Conservation (phyloP, 1,140 invertebrate genomes). For the Drosophila lini region DNA sequence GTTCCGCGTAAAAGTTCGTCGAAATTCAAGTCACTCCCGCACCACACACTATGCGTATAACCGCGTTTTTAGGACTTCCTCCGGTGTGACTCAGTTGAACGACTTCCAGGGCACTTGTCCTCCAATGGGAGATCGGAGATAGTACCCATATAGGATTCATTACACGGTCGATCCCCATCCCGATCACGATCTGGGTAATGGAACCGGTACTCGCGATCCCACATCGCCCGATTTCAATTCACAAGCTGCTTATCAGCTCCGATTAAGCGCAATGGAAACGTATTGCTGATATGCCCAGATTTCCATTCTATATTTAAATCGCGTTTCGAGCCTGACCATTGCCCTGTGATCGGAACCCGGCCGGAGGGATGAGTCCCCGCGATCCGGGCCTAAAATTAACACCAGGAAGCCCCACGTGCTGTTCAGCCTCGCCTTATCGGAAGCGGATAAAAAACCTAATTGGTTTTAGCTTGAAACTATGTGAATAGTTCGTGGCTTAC, state of each 20-base stretch:
- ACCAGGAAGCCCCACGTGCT: slow-evolving; percentile 20
- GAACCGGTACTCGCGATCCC: slow-evolving; percentile 49
- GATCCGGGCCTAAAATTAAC: slow-evolving; percentile 7
- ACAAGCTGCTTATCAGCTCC: slow-evolving; percentile 36
- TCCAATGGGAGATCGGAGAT: slow-evolving; percentile 11
- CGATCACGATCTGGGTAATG: slow-evolving; percentile 39
- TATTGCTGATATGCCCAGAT: slow-evolving; percentile 45
- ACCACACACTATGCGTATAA: neutral
- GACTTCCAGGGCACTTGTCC: slow-evolving; percentile 36
- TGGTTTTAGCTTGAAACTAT: slow-evolving; percentile 6
- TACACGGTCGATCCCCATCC: slow-evolving; percentile 25
- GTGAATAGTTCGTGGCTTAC: slow-evolving; percentile 30
- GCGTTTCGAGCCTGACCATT: slow-evolving; percentile 24
- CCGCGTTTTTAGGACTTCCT: slow-evolving; percentile 5
- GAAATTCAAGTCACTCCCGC: slow-evolving; percentile 41
- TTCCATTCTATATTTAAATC: slow-evolving; percentile 60
- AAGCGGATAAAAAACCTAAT: slow-evolving; percentile 19
- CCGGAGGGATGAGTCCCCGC: slow-evolving; percentile 11
- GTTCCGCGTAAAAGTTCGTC: slow-evolving; percentile 45
- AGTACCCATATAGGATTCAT: neutral
- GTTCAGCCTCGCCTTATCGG: neutral
- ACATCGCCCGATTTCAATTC: slow-evolving; percentile 50
- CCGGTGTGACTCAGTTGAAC: slow-evolving; percentile 41
- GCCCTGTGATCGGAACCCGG: slow-evolving; percentile 22
- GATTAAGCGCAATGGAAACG: slow-evolving; percentile 23